Evolutionary conservation across 2,888 invertebrate species (phyloP).

Genomic region (Spialia ferax): DNA sequence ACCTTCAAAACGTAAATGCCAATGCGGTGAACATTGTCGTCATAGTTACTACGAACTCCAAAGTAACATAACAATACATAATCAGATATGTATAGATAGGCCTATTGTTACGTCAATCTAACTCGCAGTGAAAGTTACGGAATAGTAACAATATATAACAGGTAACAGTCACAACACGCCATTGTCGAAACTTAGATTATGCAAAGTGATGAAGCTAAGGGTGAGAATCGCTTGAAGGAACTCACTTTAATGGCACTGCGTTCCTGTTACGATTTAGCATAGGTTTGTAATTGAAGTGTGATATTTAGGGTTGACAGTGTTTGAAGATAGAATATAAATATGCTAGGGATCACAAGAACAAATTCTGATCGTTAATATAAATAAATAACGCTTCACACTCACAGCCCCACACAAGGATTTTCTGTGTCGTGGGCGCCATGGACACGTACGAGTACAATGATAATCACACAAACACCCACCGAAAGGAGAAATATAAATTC

Average conservation of each 20-base stretch:
- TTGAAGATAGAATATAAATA: background rate
- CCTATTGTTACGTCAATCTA: slow-evolving; percentile 49
- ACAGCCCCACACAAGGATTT: no score
- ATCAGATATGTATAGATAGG: slow-evolving; percentile 24
- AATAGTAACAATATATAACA: slow-evolving; percentile 47
- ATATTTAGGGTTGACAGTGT: slow-evolving; percentile 1
- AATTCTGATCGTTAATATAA: background rate
- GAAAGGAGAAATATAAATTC: no score
- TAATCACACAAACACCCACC: no score
- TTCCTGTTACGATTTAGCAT: background rate
- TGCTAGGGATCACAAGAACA: background rate
- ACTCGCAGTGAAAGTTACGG: slow-evolving; percentile 49
- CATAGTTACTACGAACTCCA: background rate
- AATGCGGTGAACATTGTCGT: background rate
- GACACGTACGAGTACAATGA: no score
- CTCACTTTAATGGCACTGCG: background rate
- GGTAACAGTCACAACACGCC: slow-evolving; percentile 8
- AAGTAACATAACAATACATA: slow-evolving; percentile 9
- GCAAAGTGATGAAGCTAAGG: slow-evolving; percentile 14
- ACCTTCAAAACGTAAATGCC: slow-evolving; percentile 7
- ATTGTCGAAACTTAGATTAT: slow-evolving; percentile 15
- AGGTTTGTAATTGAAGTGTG: background rate
- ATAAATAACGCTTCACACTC: no score
- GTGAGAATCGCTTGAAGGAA: slow-evolving; percentile 7
- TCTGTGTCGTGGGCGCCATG: no score